Evolutionary conservation across 1,140 invertebrate species (phyloP), one percentile per base, ranked within the genome.

Genomic region (Drosophila neocordata): DNA sequence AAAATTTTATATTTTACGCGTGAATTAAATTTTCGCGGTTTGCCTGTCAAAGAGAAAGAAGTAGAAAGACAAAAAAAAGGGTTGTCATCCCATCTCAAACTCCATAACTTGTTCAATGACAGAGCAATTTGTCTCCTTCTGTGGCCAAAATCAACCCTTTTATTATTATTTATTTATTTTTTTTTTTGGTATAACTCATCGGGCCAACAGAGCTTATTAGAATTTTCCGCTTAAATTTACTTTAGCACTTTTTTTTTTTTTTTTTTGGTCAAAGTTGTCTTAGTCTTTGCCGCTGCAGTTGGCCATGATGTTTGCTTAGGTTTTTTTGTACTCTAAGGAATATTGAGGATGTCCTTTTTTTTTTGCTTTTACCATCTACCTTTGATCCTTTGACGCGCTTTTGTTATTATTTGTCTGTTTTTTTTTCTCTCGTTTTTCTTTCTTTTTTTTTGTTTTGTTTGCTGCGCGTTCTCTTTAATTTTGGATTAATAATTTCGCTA

Each of bases 151-250:
- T 48, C 64, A 65, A 78, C 77, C 66, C 44, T 48, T 48, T 48
- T 12, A 12, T 35, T 35, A 35, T 41, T 15, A 2, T 5, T 15
- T 51, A 65, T 38, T n/a, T 65, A 56, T 61, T 62, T 70, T 74
- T 62, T 71, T 66, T 66, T 52, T 52, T 37, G 9, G 24, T 24
- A 2, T 24, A 35, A n/a, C 41, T 31, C 24, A 18, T 8, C 31
- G 31, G 22, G 22, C 22, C 22, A 11, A 57, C 34, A 71, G 60
- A 88, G 82, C 82, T 87, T 87, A 87, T 87, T 87, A 87, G 78
- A 88, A 87, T 87, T 87, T 87, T 87, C 83, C 82, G 82, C 82
- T 87, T 88, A 88, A 87, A 88, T 88, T 82, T 88, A 65, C 82
- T 87, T 87, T 83, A 69, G 66, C 82, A 82, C 78, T 82, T 4